These are phyloP conservation scores for Oscheius onirici DNA, from an alignment of 2,888 invertebrate species.

Conservation along the genomic window DNA sequence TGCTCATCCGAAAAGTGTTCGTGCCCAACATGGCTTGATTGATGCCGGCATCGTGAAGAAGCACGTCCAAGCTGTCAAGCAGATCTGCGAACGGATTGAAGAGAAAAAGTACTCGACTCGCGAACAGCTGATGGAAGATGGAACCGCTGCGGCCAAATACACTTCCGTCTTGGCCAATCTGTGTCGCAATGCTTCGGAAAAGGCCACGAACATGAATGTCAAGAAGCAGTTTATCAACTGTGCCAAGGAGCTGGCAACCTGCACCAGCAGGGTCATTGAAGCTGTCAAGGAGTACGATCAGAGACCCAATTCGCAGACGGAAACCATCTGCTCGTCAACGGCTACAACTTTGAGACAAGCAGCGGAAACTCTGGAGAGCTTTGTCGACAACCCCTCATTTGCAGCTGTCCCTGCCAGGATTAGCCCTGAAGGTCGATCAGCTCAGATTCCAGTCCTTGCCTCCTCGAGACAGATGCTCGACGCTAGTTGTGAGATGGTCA, in stretches of 20 bases:
- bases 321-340: slow-evolving; percentile 76
- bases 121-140: slow-evolving; percentile 51
- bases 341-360: slow-evolving; percentile 88
- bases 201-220: slow-evolving; percentile 84
- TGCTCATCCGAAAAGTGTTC: slow-evolving; percentile 86
- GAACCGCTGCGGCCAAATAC: slow-evolving; percentile 91
- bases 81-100: slow-evolving; percentile 80
- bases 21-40: slow-evolving; percentile 85
- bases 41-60: slow-evolving; percentile 88
- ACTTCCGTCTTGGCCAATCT: slow-evolving; percentile 94
- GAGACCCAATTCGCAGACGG: slow-evolving; percentile 75
- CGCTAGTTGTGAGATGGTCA: slow-evolving; percentile 88
- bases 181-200: slow-evolving; percentile 89
- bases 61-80: slow-evolving; percentile 88
- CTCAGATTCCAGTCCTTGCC: slow-evolving; percentile 86
- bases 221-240: slow-evolving; percentile 96
- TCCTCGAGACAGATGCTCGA: slow-evolving; percentile 78
- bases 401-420: slow-evolving; percentile 90
- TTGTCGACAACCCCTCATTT: slow-evolving; percentile 93
- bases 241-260: slow-evolving; percentile 95
- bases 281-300: slow-evolving; percentile 86
- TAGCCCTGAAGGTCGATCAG: slow-evolving; percentile 78
- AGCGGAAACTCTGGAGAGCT: slow-evolving; percentile 89
- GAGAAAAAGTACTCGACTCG: slow-evolving; percentile 44
- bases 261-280: slow-evolving; percentile 90